These are phyloP conservation scores for Tolmerus cingulatus DNA, from an alignment of 2,888 invertebrate genomes.

Conservation along the genomic window DNA sequence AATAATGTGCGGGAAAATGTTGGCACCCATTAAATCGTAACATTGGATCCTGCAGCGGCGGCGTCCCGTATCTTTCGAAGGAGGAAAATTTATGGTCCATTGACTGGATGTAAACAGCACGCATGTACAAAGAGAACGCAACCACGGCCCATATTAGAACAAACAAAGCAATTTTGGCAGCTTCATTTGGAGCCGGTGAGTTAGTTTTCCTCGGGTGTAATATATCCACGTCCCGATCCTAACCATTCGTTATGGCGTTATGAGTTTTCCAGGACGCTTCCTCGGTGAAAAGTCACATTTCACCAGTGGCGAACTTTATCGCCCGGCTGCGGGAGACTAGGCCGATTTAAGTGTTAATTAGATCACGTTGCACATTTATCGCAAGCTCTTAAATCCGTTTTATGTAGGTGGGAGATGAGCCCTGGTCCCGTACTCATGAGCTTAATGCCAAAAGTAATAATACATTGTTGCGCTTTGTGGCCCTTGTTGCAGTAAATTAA, in stretches of 20 bases:
- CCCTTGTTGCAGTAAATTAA: neutral
- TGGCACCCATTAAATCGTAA: slow-evolving; percentile 48
- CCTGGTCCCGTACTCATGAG: neutral
- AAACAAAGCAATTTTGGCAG: slow-evolving; percentile 36
- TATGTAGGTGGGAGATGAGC: slow-evolving; percentile 26
- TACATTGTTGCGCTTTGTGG: slow-evolving; percentile 32
- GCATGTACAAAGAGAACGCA: slow-evolving; percentile 18
- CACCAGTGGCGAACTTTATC: slow-evolving; percentile 18
- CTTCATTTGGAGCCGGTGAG: slow-evolving; percentile 23
- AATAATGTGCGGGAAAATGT: slow-evolving; percentile 48
- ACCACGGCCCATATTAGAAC: slow-evolving; percentile 25
- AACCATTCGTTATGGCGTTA: slow-evolving; percentile 31
- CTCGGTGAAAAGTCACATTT: slow-evolving; percentile 14
- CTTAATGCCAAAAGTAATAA: slow-evolving; percentile 24
- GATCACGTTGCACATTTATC: slow-evolving; percentile 46
- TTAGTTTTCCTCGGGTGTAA: slow-evolving; percentile 5
- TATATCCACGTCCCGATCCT: slow-evolving; percentile 17
- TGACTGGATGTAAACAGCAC: slow-evolving; percentile 29
- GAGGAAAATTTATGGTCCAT: slow-evolving; percentile 27
- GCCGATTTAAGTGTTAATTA: slow-evolving; percentile 43
- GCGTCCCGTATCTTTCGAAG: slow-evolving; percentile 1
- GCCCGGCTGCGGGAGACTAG: neutral
- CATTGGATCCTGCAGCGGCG: neutral
- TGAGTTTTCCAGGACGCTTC: slow-evolving; percentile 9
- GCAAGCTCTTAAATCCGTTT: slow-evolving; percentile 27